Evolutionary conservation across 1,140 invertebrate genomes (phyloP).

Genomic region (Onthophagus taurus): DNA sequence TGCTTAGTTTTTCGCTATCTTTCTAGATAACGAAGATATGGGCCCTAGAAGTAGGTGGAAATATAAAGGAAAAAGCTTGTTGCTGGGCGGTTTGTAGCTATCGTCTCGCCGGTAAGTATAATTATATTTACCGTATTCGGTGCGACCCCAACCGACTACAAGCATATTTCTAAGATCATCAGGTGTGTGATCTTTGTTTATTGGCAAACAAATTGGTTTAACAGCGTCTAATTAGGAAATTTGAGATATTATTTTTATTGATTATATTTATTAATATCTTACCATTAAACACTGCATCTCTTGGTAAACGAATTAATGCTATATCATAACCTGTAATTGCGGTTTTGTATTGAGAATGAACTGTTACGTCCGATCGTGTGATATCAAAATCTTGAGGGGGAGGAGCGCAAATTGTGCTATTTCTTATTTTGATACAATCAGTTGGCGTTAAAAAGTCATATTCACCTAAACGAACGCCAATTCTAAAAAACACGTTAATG

Average conservation of each 20-base stretch:
- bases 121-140: too few species aligned
- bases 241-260: neutral
- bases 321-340: constrained; percentile 48
- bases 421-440: constrained; percentile 46
- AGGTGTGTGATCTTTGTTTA: too few species aligned
- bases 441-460: constrained; percentile 44
- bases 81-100: too few species aligned
- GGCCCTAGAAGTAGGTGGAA: too few species aligned
- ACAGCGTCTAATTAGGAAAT: constrained; percentile 2
- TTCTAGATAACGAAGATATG: too few species aligned
- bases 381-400: constrained; percentile 46
- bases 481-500: constrained; percentile 30
- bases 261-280: neutral
- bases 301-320: constrained; percentile 47
- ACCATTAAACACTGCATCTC: too few species aligned
- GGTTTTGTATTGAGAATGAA: constrained; percentile 45
- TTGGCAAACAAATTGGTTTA: constrained; percentile 2
- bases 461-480: constrained; percentile 52
- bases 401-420: constrained; percentile 42
- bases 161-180: too few species aligned
- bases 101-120: too few species aligned
- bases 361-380: constrained; percentile 36
- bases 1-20: too few species aligned
- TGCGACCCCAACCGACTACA: too few species aligned
- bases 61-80: too few species aligned